These are phyloP conservation scores for Nephila pilipes DNA, from an alignment of 1,140 invertebrate species.

Conservation along the genomic window DNA sequence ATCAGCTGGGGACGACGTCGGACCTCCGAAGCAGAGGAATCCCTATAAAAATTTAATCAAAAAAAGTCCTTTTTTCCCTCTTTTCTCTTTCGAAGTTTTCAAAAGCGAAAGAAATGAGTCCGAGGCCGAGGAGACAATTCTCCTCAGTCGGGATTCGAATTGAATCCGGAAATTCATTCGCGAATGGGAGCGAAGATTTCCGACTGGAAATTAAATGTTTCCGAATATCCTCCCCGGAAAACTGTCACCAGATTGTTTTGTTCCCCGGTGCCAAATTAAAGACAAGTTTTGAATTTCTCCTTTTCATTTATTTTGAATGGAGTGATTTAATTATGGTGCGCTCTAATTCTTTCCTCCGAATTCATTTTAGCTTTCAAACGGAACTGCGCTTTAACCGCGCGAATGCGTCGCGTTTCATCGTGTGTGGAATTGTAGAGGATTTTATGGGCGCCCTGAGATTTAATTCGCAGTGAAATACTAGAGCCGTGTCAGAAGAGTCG, in stretches of 20 bases:
- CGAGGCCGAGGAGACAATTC: neutral
- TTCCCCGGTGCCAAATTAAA: neutral
- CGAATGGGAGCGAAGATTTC: neutral
- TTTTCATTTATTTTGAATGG: neutral
- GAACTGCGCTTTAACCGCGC: neutral
- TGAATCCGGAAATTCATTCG: conserved; percentile 5
- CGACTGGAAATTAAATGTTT: conserved; percentile 23
- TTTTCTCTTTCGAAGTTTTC: neutral
- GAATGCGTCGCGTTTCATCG: no score
- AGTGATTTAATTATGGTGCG: neutral
- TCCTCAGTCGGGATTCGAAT: neutral
- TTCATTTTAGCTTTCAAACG: neutral
- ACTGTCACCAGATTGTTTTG: neutral
- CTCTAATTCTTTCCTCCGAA: neutral
- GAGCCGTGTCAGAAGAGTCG: no score
- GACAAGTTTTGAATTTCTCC: conserved; percentile 5
- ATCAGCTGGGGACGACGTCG: neutral
- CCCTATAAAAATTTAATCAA: conserved; percentile 29
- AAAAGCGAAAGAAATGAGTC: neutral
- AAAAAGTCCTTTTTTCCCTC: neutral
- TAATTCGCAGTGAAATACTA: no score
- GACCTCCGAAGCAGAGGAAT: neutral
- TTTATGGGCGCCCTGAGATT: no score
- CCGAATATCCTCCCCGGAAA: neutral
- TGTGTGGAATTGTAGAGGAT: no score